A percentile compares a stretch with the other conserved stretches of the same genome.
Evolutionary conservation across 1,140 invertebrate species (phyloP).

Genomic region (Drosophila tani): DNA sequence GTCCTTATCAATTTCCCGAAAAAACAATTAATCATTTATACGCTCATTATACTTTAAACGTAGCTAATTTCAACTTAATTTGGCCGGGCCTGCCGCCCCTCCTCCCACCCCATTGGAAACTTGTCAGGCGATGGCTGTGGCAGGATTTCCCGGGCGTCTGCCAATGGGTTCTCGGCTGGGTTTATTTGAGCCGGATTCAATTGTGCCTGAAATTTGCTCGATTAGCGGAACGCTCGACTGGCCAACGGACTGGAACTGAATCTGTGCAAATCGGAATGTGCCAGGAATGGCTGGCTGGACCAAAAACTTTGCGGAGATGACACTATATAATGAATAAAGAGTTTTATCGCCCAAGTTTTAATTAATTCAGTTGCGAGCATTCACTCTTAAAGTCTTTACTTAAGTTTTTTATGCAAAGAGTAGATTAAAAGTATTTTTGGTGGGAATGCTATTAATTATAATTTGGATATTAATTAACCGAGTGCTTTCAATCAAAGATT

Average conservation of each 20-base stretch:
- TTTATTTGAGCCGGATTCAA: constrained; percentile 64
- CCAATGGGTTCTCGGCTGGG: constrained; percentile 23
- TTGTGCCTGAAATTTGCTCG: constrained; percentile 70
- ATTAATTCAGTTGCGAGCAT: constrained; percentile 12
- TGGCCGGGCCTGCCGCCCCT: constrained; percentile 4
- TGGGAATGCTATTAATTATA: background rate
- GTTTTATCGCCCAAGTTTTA: constrained; percentile 23
- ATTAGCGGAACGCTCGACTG: constrained; percentile 61
- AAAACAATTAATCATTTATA: constrained; percentile 75
- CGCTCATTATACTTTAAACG: constrained; percentile 75
- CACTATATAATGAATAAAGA: constrained; percentile 12
- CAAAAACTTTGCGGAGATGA: background rate
- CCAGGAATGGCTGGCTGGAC: constrained; percentile 5
- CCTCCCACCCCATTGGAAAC: constrained; percentile 20
- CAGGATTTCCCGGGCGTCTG: constrained; percentile 7
- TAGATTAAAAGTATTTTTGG: too few relatives aligned
- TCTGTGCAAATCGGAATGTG: constrained; percentile 18
- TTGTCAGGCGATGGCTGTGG: constrained; percentile 37
- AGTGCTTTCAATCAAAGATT: background rate
- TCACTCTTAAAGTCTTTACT: background rate
- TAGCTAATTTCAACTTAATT: constrained; percentile 72
- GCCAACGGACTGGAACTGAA: constrained; percentile 36
- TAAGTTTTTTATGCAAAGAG: background rate
- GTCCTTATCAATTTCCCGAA: constrained; percentile 61
- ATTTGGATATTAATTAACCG: too few relatives aligned